phyloP scores from a whole-genome alignment of 1,140 invertebrate species.

The Aphidius ervi region DNA sequence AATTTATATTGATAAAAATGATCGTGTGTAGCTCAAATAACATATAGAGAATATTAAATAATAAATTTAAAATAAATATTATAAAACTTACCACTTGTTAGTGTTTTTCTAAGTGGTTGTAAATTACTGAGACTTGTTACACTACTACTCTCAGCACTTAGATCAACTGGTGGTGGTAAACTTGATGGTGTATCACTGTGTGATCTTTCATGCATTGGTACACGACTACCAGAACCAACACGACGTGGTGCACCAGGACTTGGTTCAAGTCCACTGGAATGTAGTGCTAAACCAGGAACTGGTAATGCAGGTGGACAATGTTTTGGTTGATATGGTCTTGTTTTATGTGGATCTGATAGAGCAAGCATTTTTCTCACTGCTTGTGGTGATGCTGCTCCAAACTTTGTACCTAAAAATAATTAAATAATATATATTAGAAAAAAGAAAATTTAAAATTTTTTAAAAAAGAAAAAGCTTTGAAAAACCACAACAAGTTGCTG shows the following conservation, averaged over 20 bases:
- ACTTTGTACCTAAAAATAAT: slow-evolving; percentile 56
- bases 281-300: slow-evolving; percentile 49
- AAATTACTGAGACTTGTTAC: slow-evolving; percentile 89
- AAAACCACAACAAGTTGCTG: neutral
- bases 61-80: slow-evolving; percentile 14
- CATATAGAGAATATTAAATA: too few relatives aligned
- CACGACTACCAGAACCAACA: slow-evolving; percentile 59
- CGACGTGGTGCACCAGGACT: slow-evolving; percentile 66
- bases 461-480: slow-evolving; percentile 1
- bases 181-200: slow-evolving; percentile 82
- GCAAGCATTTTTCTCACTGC: slow-evolving; percentile 90
- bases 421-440: neutral
- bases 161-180: slow-evolving; percentile 79
- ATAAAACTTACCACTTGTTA: slow-evolving; percentile 68
- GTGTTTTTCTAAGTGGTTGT: slow-evolving; percentile 76
- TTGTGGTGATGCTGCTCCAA: slow-evolving; percentile 91
- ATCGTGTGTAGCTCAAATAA: neutral
- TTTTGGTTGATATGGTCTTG: slow-evolving; percentile 77
- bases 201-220: slow-evolving; percentile 75
- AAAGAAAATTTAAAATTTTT: neutral
- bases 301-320: slow-evolving; percentile 56
- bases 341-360: slow-evolving; percentile 81
- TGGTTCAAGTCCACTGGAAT: slow-evolving; percentile 54
- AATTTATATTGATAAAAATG: neutral
- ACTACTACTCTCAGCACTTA: slow-evolving; percentile 91